phyloP scores from a whole-genome alignment of 1,140 invertebrate species.

The Bombus impatiens region DNA sequence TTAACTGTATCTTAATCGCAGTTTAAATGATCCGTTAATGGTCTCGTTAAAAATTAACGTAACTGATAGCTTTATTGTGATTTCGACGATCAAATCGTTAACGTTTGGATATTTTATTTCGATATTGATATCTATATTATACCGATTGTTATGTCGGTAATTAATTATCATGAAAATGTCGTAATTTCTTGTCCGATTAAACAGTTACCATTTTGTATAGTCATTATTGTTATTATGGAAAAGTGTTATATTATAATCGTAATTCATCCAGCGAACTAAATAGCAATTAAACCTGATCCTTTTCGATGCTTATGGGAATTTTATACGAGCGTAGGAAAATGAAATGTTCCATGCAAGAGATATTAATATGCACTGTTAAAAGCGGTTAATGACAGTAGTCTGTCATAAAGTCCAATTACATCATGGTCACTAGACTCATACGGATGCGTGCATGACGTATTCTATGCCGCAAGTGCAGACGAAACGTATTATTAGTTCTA shows the following conservation, averaged over 20 bases:
- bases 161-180: neutral
- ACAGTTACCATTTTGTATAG: neutral
- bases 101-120: no score
- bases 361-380: slow-evolving; percentile 16
- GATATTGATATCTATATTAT: neutral
- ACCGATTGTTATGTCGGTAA: neutral
- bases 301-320: neutral
- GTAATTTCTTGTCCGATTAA: neutral
- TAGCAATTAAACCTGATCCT: neutral
- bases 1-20: neutral
- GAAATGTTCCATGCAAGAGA: neutral
- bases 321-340: neutral
- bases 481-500: neutral
- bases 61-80: no score
- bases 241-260: neutral
- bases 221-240: neutral
- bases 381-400: slow-evolving; percentile 16
- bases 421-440: neutral
- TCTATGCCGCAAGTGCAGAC: neutral
- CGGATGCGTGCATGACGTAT: neutral
- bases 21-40: neutral
- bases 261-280: slow-evolving; percentile 5
- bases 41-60: neutral
- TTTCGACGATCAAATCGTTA: no score
- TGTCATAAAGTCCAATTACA: slow-evolving; percentile 20